Evolutionary conservation across 2,113 vertebrate species (phyloP), one percentile per base, ranked within the genome.

Genomic region (Cervus canadensis): DNA sequence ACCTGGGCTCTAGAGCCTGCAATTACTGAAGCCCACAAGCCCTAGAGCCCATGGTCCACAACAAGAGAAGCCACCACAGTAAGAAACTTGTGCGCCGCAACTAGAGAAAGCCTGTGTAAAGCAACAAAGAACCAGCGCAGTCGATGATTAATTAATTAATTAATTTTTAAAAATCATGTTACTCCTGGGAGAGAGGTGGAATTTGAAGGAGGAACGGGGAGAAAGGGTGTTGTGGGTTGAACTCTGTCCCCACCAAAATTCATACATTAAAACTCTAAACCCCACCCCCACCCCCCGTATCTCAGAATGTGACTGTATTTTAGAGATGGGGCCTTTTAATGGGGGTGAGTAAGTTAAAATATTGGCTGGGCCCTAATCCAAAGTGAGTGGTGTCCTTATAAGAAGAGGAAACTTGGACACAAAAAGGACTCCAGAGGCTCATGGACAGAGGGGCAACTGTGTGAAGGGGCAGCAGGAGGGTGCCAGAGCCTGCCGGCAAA

Each of bases 51-150:
- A 0, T 43, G 71, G 36, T 14, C 23, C 12, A 26, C 40, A 43
- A 43, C 23, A 26, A 76, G 6, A 76, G 40, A 26, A 26, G 7
- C 71, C 3, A 76, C 21, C 23, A 26, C 71, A 3, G 0, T 43
- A 36, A 74, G 71, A 74, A 74, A 43, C 0, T 6, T 14, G 12
- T 25, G 21, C 0, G 0, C 21, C 0, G 0, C 36, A 76, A 14
- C 71, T 43, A 40, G 23, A 43, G 71, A 43, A 26, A 76, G 36
- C 71, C 36, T 76, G 23, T 76, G 36, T 76, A 43, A 40, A 26
- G 6, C 23, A 7, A 43, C n/a, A 23, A 40, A 71, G 67, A 40
- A 21, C 36, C 36, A 76, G 71, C 0, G 0, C 11, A 14, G 71
- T 43, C 71, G 43, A 43, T 43, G 23, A 25, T 13, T 76, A 76